Conservation (phyloP, 2,113 vertebrate species). For the Siphamia tubifer region DNA sequence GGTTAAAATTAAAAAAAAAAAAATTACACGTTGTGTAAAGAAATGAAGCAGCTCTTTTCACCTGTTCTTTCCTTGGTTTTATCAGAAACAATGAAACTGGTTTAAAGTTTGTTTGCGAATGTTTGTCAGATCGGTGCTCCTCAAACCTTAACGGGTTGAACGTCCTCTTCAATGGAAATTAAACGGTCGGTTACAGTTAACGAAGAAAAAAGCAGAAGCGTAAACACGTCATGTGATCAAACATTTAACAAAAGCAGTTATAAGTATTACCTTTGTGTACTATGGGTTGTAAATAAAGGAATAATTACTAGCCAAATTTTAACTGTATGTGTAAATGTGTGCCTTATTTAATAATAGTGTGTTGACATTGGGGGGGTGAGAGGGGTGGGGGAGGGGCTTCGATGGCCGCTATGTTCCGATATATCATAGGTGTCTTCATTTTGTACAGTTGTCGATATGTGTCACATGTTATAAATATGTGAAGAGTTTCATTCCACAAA, state of each 20-base stretch:
- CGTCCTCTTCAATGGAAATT: constrained; percentile 16
- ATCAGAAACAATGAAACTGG: constrained; percentile 3
- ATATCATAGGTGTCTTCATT: constrained; percentile 72
- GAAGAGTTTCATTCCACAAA: constrained; percentile 73
- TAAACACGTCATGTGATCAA: constrained; percentile 14
- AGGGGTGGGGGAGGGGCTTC: constrained; percentile 63
- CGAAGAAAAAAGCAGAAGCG: constrained; percentile 46
- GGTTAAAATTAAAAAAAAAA: no score
- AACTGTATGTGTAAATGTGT: constrained; percentile 88
- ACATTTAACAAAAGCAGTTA: constrained; percentile 59
- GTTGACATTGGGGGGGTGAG: constrained; percentile 66
- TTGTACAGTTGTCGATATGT: constrained; percentile 69
- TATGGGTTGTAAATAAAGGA: constrained; percentile 85
- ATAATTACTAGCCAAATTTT: constrained; percentile 85
- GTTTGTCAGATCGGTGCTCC: constrained; percentile 61
- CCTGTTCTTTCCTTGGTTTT: no score
- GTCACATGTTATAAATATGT: constrained; percentile 74
- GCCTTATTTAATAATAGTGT: constrained; percentile 86
- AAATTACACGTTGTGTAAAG: no score
- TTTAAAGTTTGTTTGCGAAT: constrained; percentile 36
- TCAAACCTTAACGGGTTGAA: constrained; percentile 16
- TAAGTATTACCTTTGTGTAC: constrained; percentile 78
- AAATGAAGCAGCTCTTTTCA: no score
- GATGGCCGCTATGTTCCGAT: constrained; percentile 67
- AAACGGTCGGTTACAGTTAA: no score